Evolutionary conservation across 2,888 invertebrate species (phyloP).

Genomic region (Campoletis raptor): DNA sequence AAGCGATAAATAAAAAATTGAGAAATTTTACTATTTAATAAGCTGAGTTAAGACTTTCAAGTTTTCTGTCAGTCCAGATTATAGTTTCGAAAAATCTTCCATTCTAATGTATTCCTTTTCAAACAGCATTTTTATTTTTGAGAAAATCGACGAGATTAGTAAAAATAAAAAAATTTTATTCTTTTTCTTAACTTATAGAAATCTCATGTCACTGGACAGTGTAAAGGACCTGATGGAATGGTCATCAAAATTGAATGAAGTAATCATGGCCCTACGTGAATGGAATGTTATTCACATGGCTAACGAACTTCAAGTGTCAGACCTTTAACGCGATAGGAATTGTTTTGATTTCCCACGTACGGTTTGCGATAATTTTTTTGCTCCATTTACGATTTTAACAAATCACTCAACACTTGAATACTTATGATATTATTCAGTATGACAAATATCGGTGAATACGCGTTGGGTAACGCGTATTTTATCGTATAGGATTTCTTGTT

Average conservation of each 20-base stretch:
- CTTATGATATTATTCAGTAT: neutral
- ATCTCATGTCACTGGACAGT: constrained; percentile 85
- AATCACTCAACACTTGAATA: neutral
- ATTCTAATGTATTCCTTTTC: too few species aligned
- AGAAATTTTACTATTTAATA: neutral
- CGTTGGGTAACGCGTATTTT: neutral
- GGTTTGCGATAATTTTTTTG: neutral
- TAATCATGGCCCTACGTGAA: constrained; percentile 83
- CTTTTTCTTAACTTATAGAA: constrained; percentile 70
- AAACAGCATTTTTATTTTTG: too few species aligned
- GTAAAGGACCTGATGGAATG: constrained; percentile 84
- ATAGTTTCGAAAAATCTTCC: too few species aligned
- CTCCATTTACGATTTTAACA: neutral
- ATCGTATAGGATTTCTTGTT: neutral
- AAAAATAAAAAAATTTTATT: too few species aligned
- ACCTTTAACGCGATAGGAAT: constrained; percentile 12
- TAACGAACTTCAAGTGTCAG: constrained; percentile 43
- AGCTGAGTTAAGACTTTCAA: too few species aligned
- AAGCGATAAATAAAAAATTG: constrained; percentile 42
- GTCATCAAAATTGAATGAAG: constrained; percentile 85
- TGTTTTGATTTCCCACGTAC: neutral
- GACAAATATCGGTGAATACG: constrained; percentile 14
- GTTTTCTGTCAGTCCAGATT: too few species aligned
- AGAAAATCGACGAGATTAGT: too few species aligned
- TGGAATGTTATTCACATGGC: constrained; percentile 81